phyloP scores from a whole-genome alignment of 2,888 invertebrate species.

The Sabatieria punctata region DNA sequence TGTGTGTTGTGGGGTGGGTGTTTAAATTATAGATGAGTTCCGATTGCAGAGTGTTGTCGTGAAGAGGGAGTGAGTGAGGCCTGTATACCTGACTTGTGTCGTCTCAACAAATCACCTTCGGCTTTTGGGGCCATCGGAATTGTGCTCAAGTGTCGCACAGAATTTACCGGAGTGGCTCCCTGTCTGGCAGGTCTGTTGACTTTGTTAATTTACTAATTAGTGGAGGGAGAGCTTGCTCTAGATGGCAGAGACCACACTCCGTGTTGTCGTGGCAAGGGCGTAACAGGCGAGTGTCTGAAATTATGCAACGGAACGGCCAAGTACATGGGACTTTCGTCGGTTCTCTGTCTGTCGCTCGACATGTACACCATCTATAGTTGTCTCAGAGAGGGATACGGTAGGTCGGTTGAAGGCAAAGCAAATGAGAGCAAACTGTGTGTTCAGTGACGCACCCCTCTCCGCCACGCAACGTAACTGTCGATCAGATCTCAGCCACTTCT shows the following conservation, averaged over 20 bases:
- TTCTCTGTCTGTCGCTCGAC: conserved; percentile 9
- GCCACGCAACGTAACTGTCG: conserved; percentile 7
- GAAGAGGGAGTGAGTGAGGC: not conserved
- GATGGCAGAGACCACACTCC: conserved; percentile 53
- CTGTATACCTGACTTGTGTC: conserved; percentile 7
- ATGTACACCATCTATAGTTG: conserved; percentile 8
- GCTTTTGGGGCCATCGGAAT: conserved; percentile 8
- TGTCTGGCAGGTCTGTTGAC: conserved; percentile 8
- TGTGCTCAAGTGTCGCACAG: conserved; percentile 4
- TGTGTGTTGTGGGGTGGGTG: too few species aligned
- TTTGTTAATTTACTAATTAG: not conserved
- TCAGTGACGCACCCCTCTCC: conserved; percentile 9
- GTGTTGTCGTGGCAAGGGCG: conserved; percentile 60
- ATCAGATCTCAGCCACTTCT: not conserved
- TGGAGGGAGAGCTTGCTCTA: conserved; percentile 13
- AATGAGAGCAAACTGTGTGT: not conserved
- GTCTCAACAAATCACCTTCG: conserved; percentile 1
- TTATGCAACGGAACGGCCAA: conserved; percentile 63
- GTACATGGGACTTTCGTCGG: conserved; percentile 38
- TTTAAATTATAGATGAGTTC: too few species aligned
- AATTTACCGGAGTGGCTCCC: conserved; percentile 8
- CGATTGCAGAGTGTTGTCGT: conserved; percentile 8
- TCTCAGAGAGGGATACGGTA: conserved; percentile 9
- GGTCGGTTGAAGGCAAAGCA: not conserved
- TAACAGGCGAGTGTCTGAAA: conserved; percentile 59